phyloP scores from a whole-genome alignment of 2,797 vertebrate species.

The Sebastes baramenuke region DNA sequence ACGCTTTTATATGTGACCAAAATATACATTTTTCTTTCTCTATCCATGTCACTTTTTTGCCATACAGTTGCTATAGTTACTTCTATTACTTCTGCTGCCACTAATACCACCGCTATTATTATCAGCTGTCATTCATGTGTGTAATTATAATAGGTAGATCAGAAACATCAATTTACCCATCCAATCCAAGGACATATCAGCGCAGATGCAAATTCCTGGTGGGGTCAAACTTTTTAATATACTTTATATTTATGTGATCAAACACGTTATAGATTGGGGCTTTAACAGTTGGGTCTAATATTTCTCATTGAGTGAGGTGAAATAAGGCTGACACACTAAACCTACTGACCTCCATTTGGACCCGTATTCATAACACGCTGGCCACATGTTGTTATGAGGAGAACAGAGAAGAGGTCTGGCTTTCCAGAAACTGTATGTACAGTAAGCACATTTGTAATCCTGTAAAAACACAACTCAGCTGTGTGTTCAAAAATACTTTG shows the following conservation, averaged over 20 bases:
- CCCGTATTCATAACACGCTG: conserved; percentile 11
- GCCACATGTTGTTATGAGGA: conserved; percentile 45
- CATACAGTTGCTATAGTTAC: background rate
- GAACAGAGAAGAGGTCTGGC: conserved; percentile 54
- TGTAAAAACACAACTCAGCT: conserved; percentile 80
- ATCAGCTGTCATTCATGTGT: background rate
- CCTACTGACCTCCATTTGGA: conserved; percentile 20
- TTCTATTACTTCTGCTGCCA: background rate
- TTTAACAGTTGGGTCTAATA: background rate
- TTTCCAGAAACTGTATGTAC: conserved; percentile 58
- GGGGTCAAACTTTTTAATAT: background rate
- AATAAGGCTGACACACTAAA: background rate
- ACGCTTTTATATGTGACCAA: background rate
- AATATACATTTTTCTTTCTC: background rate
- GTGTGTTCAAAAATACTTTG: conserved; percentile 62
- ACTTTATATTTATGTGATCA: background rate
- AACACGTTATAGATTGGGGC: background rate
- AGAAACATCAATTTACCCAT: background rate
- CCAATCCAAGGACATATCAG: background rate
- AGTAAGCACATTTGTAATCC: conserved; percentile 79
- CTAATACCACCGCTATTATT: background rate
- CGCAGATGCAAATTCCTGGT: background rate
- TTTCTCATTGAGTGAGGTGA: background rate
- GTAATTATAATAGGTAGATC: background rate
- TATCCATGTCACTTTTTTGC: background rate